phyloP scores from a whole-genome alignment of 2,797 vertebrate species.

The Chloroceryle amazona region DNA sequence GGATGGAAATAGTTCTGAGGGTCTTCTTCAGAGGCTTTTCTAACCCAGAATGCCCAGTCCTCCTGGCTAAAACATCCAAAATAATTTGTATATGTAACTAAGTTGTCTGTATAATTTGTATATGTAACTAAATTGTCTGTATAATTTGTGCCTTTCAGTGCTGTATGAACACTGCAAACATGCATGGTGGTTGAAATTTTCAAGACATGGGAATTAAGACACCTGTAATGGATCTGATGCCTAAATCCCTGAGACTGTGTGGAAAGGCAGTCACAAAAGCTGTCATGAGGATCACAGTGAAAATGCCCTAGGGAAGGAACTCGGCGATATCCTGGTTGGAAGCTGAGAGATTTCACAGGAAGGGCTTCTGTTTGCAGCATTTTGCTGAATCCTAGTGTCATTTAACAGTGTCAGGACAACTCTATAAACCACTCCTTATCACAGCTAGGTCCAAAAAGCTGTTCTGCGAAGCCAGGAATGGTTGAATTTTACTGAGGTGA shows the following conservation, averaged over 20 bases:
- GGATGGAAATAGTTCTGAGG: neutral
- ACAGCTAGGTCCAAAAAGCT: neutral
- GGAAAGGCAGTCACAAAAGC: neutral
- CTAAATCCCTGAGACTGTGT: neutral
- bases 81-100: neutral
- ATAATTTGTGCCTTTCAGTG: neutral
- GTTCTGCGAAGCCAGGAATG: neutral
- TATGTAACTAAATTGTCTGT: neutral
- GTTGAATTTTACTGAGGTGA: neutral
- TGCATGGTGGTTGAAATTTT: neutral
- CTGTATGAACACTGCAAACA: neutral
- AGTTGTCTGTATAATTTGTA: neutral
- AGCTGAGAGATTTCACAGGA: neutral
- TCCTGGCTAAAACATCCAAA: neutral
- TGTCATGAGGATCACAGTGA: neutral
- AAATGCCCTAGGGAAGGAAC: neutral
- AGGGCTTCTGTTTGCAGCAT: neutral
- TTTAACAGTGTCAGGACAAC: neutral
- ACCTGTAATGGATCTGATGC: neutral
- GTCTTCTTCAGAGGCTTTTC: neutral
- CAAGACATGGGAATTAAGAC: neutral
- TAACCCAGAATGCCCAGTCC: neutral
- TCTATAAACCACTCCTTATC: neutral
- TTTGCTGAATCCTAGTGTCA: neutral
- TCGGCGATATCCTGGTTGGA: neutral